Conservation (phyloP, 2,888 invertebrate genomes). For the Tuberolachnus salignus region DNA sequence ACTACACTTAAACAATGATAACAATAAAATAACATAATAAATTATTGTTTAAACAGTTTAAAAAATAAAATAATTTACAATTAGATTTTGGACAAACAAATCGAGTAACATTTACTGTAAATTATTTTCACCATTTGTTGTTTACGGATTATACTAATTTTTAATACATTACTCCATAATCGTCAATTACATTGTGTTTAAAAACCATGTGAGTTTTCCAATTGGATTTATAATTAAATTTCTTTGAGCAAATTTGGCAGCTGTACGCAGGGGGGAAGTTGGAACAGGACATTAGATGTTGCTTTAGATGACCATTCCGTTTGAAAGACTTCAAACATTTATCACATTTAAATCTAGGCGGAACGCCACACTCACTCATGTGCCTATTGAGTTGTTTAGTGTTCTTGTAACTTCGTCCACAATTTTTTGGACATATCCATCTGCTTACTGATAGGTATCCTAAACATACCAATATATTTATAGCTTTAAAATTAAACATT, state of each 20-base stretch:
- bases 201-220: conserved; percentile 44
- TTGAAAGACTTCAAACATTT: conserved; percentile 57
- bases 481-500: background rate
- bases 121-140: no score
- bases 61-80: background rate
- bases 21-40: background rate
- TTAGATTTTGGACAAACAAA: no score
- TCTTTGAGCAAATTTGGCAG: conserved; percentile 19
- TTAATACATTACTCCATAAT: conserved; percentile 9
- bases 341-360: conserved; percentile 58
- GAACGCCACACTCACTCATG: conserved; percentile 62
- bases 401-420: conserved; percentile 61
- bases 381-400: conserved; percentile 61
- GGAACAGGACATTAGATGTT: conserved; percentile 37
- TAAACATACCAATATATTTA: conserved; percentile 10
- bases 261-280: conserved; percentile 13
- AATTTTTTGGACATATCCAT: conserved; percentile 56
- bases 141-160: no score
- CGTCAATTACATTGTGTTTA: conserved; percentile 23
- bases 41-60: background rate
- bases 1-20: background rate
- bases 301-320: conserved; percentile 42
- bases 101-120: no score
- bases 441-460: background rate
- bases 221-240: conserved; percentile 41